phyloP scores from a whole-genome alignment of 2,113 vertebrate species.

The Poecilia latipinna region DNA sequence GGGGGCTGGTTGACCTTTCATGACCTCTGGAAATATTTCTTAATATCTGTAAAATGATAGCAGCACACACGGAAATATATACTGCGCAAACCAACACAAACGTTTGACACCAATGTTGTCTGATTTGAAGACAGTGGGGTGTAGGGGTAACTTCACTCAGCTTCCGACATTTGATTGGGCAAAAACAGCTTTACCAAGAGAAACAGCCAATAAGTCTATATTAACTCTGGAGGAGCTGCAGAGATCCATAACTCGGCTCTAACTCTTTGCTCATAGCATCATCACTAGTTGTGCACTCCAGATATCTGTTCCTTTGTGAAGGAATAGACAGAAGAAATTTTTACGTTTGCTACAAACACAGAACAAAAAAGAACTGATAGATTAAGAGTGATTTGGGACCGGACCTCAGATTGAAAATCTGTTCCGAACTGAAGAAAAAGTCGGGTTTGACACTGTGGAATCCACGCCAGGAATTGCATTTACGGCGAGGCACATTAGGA shows the following conservation, averaged over 20 bases:
- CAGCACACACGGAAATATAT: too few species aligned
- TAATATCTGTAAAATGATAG: too few species aligned
- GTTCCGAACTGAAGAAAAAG: not conserved
- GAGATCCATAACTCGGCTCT: not conserved
- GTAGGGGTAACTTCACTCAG: too few species aligned
- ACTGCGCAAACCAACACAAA: too few species aligned
- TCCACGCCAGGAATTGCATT: not conserved
- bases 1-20: too few species aligned
- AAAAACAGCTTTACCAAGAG: not conserved
- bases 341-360: not conserved
- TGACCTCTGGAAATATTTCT: too few species aligned
- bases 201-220: not conserved
- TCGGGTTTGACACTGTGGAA: not conserved
- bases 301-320: not conserved
- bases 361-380: not conserved
- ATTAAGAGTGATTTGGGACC: not conserved
- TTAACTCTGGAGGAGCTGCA: not conserved
- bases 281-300: not conserved
- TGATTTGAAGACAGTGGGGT: too few species aligned
- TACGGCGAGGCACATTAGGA: not conserved
- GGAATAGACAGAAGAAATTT: not conserved
- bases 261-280: not conserved
- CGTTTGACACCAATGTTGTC: too few species aligned
- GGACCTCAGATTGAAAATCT: not conserved
- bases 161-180: too few species aligned